Percentiles rank a stretch among this genome's conserved stretches.
phyloP scores from a whole-genome alignment of 1,140 invertebrate genomes.

The Calliphora vicina region DNA sequence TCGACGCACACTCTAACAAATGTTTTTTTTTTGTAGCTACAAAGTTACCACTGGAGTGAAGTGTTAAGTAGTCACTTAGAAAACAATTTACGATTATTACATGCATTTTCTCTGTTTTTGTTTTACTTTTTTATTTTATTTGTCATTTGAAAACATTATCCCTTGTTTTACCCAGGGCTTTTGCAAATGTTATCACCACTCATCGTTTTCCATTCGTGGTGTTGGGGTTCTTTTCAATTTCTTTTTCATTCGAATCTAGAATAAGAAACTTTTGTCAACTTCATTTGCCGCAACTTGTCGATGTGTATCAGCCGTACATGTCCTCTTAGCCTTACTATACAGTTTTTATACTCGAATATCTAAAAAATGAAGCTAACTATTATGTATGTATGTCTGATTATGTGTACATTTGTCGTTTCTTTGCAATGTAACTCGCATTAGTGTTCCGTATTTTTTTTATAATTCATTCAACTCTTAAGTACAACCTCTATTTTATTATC shows the following conservation, averaged over 20 bases:
- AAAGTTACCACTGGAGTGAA: slow-evolving; percentile 14
- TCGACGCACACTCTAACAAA: neutral
- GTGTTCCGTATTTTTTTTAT: neutral
- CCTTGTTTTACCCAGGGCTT: slow-evolving; percentile 25
- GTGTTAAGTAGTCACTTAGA: slow-evolving; percentile 31
- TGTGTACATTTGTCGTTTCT: neutral
- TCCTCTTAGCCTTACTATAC: too few species aligned
- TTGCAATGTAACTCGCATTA: neutral
- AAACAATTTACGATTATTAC: slow-evolving; percentile 29
- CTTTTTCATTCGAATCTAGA: neutral
- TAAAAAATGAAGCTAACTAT: too few species aligned
- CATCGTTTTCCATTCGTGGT: neutral
- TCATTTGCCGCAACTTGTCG: neutral
- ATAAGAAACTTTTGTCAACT: neutral
- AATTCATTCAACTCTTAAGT: neutral
- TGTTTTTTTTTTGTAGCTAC: neutral
- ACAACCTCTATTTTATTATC: neutral
- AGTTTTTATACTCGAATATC: too few species aligned
- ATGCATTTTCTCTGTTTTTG: slow-evolving; percentile 2
- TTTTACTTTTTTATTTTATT: neutral
- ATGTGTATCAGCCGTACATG: neutral
- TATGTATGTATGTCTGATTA: too few species aligned
- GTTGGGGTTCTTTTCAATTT: neutral
- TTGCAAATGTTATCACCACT: slow-evolving; percentile 1
- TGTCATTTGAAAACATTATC: neutral